Percentiles rank a stretch among this genome's conserved stretches.
Evolutionary conservation across 2,888 invertebrate species (phyloP).

Genomic region (Volucella zonaria): DNA sequence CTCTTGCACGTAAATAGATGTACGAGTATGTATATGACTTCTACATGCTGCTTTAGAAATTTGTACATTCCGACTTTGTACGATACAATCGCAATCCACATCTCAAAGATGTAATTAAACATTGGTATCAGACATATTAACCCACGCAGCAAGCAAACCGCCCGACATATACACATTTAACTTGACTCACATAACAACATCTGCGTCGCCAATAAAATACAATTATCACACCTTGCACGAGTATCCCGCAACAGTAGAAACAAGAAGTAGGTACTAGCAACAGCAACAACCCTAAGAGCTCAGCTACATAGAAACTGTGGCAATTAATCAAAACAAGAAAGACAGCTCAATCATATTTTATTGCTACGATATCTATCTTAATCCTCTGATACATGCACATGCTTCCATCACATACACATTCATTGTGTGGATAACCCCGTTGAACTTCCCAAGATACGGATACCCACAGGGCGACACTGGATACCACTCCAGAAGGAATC

Average conservation of each 20-base stretch:
- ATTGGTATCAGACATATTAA: too few species aligned
- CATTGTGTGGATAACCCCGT: constrained; percentile 22
- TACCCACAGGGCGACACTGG: background rate
- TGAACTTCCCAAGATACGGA: background rate
- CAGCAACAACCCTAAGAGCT: constrained; percentile 35
- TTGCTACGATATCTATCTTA: constrained; percentile 53
- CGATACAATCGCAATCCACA: too few species aligned
- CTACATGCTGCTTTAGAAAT: too few species aligned
- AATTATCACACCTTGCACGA: constrained; percentile 2
- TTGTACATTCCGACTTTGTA: too few species aligned
- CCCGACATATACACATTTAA: too few species aligned
- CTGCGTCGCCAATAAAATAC: constrained; percentile 36
- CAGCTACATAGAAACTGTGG: constrained; percentile 42
- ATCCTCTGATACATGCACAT: constrained; percentile 59
- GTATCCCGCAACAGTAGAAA: too few species aligned
- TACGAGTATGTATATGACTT: too few species aligned
- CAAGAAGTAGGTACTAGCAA: background rate
- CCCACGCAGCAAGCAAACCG: too few species aligned
- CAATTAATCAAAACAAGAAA: constrained; percentile 64
- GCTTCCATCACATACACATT: constrained; percentile 42
- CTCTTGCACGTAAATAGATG: too few species aligned
- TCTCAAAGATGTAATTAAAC: too few species aligned
- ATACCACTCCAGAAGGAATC: background rate
- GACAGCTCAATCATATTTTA: constrained; percentile 71
- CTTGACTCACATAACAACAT: background rate